Conservation (phyloP, 2,797 vertebrate genomes). For the Scolopax bukidnonensis region DNA sequence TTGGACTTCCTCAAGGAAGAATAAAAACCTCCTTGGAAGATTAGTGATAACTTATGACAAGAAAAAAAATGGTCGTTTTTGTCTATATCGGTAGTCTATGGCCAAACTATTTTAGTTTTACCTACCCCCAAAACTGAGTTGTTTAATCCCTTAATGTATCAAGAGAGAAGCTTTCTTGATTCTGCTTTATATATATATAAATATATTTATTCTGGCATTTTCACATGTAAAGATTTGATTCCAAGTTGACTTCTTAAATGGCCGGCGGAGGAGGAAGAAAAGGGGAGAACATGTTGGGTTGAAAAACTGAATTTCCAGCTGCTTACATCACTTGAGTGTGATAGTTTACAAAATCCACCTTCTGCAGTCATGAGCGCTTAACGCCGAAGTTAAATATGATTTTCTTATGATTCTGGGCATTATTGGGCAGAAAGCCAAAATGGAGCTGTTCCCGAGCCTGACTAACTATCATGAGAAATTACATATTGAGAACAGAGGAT, state of each 20-base stretch:
- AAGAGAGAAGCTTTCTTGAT: neutral
- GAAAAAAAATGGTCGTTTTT: neutral
- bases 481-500: neutral
- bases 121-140: neutral
- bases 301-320: neutral
- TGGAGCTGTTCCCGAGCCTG: neutral
- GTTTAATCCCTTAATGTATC: neutral
- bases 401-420: neutral
- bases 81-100: fast-evolving
- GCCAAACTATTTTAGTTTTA: neutral
- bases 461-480: neutral
- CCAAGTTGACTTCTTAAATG: neutral
- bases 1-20: neutral
- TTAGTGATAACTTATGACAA: neutral
- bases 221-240: neutral
- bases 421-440: neutral
- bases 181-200: neutral
- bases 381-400: neutral
- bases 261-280: neutral
- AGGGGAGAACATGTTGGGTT: neutral
- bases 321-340: neutral
- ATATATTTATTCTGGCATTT: neutral
- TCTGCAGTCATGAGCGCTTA: neutral
- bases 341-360: neutral
- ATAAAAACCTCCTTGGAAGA: neutral